Evolutionary conservation across 2,888 invertebrate species (phyloP), one percentile per base, ranked within the genome.

Genomic region (Caenorhabditis japonica): DNA sequence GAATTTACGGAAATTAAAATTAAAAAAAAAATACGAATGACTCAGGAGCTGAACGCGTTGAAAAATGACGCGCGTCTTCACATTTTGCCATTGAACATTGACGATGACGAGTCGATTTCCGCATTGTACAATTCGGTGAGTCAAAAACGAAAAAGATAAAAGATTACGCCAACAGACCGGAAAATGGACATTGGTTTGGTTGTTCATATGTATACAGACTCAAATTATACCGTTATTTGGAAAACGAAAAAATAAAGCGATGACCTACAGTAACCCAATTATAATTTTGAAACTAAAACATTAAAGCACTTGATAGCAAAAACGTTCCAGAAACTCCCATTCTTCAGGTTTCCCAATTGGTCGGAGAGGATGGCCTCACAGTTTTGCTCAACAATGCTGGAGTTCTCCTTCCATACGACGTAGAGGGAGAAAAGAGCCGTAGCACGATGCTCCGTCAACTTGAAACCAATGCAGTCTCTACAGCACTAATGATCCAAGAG

Each of bases 361-460:
- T 75, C 19, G 76, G 76, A 13, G 62, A 59, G 19, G 30, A 68
- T 23, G 72, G 72, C 8, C 47, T 76, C 7, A 73, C 60, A 13
- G 62, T 76, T 3, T 60, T 76, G 12, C 34, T 76, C 15, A 76
- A 76, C 60, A 76, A 76, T 36, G 76, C 76, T 23, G 76, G 76
- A 17, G 62, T 69, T 23, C 60, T 76, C 7, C 33, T 64, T 10
- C 58, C 60, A 12, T 72, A 72, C 19, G 68, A 71, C n/a, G 51
- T 73, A 4, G 59, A 62, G 21, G 62, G 59, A 21, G 69, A 69
- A 41, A 55, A 58, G 36, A 61, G 51, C 36, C 55, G 76, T 15
- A 12, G 34, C n/a, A 52, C 55, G 10, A 46, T 76, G 39, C 30
- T 55, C 5, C 39, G 44, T 15, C 68, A 76, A 25, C 34, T 66